phyloP scores from a whole-genome alignment of 2,888 invertebrate genomes.

The Yponomeuta plumbellus region DNA sequence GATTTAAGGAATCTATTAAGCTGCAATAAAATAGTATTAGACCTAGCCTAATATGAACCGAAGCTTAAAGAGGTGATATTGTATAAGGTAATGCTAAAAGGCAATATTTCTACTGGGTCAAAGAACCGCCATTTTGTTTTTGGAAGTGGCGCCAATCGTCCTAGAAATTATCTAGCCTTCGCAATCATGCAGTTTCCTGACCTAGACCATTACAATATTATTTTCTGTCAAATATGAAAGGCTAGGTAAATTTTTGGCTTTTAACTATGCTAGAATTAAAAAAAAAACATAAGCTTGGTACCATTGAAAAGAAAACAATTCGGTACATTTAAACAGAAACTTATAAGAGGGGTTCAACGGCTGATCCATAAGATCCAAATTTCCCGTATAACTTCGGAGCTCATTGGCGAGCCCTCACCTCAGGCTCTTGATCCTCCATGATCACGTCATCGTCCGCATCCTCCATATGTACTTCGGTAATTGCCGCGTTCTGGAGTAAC shows the following conservation, averaged over 20 bases:
- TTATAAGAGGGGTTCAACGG: too few relatives aligned
- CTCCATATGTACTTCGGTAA: slow-evolving; percentile 92
- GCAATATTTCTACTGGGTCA: not conserved
- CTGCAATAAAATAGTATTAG: slow-evolving; percentile 67
- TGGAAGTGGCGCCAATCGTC: not conserved
- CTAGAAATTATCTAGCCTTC: not conserved
- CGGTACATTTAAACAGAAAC: too few relatives aligned
- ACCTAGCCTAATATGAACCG: slow-evolving; percentile 44
- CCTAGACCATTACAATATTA: not conserved
- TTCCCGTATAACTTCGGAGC: not conserved
- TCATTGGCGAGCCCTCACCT: slow-evolving; percentile 51
- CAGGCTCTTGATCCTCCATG: slow-evolving; percentile 58
- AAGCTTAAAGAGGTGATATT: slow-evolving; percentile 21
- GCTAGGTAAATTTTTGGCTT: too few relatives aligned
- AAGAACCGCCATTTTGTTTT: not conserved
- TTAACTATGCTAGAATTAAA: too few relatives aligned
- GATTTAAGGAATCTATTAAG: slow-evolving; percentile 35
- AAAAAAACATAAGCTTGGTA: too few relatives aligned
- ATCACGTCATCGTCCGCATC: slow-evolving; percentile 74
- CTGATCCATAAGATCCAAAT: not conserved
- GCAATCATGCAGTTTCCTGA: not conserved
- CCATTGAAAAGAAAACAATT: too few relatives aligned
- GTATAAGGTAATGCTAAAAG: not conserved
- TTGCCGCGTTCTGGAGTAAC: slow-evolving; percentile 88
- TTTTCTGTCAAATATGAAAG: too few relatives aligned